Conservation (phyloP, 2,113 vertebrate genomes). For the Gymnorhina tibicen region DNA sequence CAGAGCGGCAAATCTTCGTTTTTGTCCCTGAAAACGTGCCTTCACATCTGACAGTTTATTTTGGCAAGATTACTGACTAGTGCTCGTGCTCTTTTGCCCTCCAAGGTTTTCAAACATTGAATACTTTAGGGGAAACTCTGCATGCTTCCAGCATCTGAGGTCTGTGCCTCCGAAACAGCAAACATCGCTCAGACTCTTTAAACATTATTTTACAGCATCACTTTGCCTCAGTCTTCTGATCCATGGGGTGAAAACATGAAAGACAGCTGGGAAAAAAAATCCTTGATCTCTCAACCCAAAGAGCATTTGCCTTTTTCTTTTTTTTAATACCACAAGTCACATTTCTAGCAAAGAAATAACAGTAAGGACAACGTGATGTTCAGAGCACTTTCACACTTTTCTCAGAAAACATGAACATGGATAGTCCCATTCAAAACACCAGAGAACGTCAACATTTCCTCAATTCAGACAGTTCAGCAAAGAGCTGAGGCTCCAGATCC, state of each 20-base stretch:
- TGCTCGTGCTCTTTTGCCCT: conserved; percentile 1
- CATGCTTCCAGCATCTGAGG: conserved; percentile 3
- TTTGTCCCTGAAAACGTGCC: conserved; percentile 1
- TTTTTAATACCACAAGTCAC: not conserved
- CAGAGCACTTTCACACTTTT: not conserved
- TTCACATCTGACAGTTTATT: conserved; percentile 8
- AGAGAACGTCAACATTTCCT: not conserved
- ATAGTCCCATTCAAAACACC: not conserved
- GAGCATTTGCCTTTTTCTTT: not conserved
- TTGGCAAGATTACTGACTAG: not conserved
- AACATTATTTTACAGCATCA: not conserved
- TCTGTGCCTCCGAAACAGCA: not conserved
- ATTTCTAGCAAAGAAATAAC: not conserved
- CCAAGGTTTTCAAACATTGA: conserved; percentile 17
- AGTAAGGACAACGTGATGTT: accelerated
- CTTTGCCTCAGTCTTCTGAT: not conserved
- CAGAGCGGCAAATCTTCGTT: not conserved
- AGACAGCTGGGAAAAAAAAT: not conserved
- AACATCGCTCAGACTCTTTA: not conserved
- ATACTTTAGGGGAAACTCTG: not conserved
- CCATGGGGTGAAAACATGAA: not conserved
- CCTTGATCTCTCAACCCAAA: not conserved
- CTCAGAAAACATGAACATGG: not conserved
- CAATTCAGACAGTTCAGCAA: not conserved
- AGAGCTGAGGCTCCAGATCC: not conserved